Base-by-base conservation (phyloP, 2,797 vertebrate genomes). In the Periophthalmus magnuspinnatus region DNA sequence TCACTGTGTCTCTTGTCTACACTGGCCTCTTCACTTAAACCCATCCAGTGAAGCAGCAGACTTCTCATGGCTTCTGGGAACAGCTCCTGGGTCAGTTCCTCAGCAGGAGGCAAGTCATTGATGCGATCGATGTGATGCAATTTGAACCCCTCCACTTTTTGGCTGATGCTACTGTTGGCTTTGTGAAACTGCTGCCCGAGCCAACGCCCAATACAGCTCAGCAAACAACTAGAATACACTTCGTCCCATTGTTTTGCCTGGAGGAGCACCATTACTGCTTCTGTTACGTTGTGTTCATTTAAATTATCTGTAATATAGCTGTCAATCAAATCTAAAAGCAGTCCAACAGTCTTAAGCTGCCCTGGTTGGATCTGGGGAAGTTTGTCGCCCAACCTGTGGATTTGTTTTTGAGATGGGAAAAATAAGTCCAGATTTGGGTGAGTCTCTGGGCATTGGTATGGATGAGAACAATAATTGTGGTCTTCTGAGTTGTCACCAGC, bases 1-100 rank as follows among this genome's bases (percentile, higher is more conserved):
- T 95, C 94, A 11, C 93, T 94, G 66, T 77, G 93, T 67, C 94
- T 90, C 86, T 94, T 95, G 73, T 91, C 92, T 34, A 83, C 22
- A 0, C 84, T 82, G 5, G 90, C 84, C 56, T 93, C 92, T 11
- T 93, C 92, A 32, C 85, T 90, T 17, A 95, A 78, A 2, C 95
- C 94, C 94, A 95, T 95, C 95, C 95, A 95, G 72, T 94, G 90
- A 13, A 95, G 88, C 70, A 95, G 86, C 72, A 95, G 85, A 9
- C 85, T 90, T 38, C 76, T 85, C 94, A 95, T 95, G 21, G 95
- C 92, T 36, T 94, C 93, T 3, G 95, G 95, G 76, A 95, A 95
- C 0, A 95, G 86, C 75, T 94, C 90, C 14, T 83, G 65, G 1
- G 87, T 88, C 2, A 95, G 87, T 65, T 94, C 92, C 70, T 95